Evolutionary conservation across 2,888 invertebrate species (phyloP).

Genomic region (Sinohyriopsis cumingii): DNA sequence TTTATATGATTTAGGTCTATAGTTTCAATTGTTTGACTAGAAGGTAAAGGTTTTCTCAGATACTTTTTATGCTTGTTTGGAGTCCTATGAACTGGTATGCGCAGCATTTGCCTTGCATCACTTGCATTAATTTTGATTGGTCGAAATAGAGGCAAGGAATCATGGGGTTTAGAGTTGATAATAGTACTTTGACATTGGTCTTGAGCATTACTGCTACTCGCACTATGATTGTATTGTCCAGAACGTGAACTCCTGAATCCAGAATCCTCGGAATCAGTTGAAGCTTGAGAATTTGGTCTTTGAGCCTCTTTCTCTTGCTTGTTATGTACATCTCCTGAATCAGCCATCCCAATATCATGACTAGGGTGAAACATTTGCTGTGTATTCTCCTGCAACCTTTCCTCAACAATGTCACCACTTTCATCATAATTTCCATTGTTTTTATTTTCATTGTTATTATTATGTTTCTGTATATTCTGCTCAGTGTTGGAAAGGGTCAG

Average conservation of each 20-base stretch:
- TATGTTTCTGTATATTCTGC: conserved; percentile 15
- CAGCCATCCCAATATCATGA: conserved; percentile 56
- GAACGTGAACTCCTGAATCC: conserved; percentile 64
- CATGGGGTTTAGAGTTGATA: conserved; percentile 32
- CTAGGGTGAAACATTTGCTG: conserved; percentile 47
- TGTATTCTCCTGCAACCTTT: conserved; percentile 17
- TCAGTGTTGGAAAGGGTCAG: conserved; percentile 31
- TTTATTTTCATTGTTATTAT: conserved; percentile 31
- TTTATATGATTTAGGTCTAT: no score
- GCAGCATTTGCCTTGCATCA: conserved; percentile 27
- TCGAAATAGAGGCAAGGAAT: conserved; percentile 51
- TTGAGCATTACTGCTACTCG: conserved; percentile 49
- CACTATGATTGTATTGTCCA: conserved; percentile 54
- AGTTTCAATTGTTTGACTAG: conserved; percentile 22
- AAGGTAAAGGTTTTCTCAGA: conserved; percentile 24
- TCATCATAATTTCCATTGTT: conserved; percentile 37
- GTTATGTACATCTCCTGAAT: conserved; percentile 39
- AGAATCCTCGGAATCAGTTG: conserved; percentile 64
- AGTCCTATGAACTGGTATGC: conserved; percentile 32
- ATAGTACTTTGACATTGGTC: conserved; percentile 26
- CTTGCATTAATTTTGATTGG: conserved; percentile 51
- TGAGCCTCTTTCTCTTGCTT: conserved; percentile 10
- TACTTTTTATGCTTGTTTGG: conserved; percentile 25
- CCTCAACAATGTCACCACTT: conserved; percentile 36
- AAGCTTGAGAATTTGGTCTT: conserved; percentile 62